Conservation (phyloP, 1,140 invertebrate species). For the Zaprionus gabonicus region DNA sequence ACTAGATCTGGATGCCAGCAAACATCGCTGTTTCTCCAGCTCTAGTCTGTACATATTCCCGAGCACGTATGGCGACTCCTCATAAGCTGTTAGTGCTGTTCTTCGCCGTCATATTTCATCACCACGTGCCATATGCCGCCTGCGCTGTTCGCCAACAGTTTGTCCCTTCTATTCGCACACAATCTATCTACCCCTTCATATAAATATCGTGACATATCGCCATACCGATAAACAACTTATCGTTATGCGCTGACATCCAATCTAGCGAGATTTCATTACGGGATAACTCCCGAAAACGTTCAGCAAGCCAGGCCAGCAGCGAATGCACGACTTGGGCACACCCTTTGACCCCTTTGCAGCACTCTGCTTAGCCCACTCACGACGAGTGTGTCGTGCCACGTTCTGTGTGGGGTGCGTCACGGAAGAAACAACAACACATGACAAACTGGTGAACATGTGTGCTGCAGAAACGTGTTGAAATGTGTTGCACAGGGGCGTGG, state of each 20-base stretch:
- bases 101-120: background rate
- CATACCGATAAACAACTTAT: conserved; percentile 7
- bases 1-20: no score
- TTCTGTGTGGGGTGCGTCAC: conserved; percentile 2
- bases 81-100: background rate
- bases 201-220: conserved; percentile 2
- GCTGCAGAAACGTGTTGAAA: background rate
- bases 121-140: background rate
- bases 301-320: background rate
- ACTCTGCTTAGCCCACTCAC: background rate
- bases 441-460: conserved; percentile 2
- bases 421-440: conserved; percentile 4
- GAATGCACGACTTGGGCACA: background rate
- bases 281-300: background rate
- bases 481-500: background rate
- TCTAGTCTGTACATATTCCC: no score
- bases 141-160: background rate
- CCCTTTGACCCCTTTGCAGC: background rate
- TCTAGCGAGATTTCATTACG: background rate
- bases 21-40: no score
- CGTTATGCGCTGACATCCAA: background rate
- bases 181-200: background rate
- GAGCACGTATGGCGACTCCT: background rate
- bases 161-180: background rate
- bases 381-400: background rate